These are phyloP conservation scores for Ondatra zibethicus DNA, from an alignment of 2,113 vertebrate genomes.

Conservation along the genomic window DNA sequence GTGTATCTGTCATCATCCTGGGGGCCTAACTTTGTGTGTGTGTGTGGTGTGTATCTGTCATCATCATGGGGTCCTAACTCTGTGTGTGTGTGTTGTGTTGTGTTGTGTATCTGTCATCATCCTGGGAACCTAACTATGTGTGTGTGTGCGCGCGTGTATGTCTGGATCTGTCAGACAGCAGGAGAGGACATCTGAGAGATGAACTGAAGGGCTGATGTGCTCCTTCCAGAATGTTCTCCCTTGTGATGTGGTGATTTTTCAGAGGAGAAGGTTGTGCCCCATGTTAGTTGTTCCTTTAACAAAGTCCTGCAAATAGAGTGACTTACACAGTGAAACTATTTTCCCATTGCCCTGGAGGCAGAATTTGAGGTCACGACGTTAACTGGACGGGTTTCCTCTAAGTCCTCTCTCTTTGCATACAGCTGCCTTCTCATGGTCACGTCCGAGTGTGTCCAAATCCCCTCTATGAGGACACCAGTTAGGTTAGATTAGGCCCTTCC, in stretches of 20 bases:
- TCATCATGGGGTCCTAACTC: no score
- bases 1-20: background rate
- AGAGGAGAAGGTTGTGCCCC: background rate
- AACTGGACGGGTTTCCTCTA: background rate
- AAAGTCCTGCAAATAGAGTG: background rate
- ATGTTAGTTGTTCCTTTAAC: background rate
- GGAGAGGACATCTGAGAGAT: background rate
- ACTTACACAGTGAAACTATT: background rate
- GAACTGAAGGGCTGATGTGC: background rate
- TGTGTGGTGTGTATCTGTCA: background rate
- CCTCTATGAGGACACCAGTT: background rate
- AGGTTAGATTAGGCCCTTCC: background rate
- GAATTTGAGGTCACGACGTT: background rate
- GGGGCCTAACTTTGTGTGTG: background rate
- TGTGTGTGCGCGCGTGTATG: background rate
- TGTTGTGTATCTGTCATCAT: no score
- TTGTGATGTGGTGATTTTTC: background rate
- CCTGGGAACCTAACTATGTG: no score
- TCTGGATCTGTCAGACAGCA: background rate
- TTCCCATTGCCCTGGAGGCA: background rate
- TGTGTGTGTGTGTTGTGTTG: no score
- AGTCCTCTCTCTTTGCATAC: background rate
- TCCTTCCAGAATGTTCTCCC: conserved; percentile 11
- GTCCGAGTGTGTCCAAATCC: background rate
- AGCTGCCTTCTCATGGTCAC: background rate